A percentile compares a stretch with the other conserved stretches of the same genome.
phyloP scores from a whole-genome alignment of 2,113 vertebrate species.

The Setophaga petechia region DNA sequence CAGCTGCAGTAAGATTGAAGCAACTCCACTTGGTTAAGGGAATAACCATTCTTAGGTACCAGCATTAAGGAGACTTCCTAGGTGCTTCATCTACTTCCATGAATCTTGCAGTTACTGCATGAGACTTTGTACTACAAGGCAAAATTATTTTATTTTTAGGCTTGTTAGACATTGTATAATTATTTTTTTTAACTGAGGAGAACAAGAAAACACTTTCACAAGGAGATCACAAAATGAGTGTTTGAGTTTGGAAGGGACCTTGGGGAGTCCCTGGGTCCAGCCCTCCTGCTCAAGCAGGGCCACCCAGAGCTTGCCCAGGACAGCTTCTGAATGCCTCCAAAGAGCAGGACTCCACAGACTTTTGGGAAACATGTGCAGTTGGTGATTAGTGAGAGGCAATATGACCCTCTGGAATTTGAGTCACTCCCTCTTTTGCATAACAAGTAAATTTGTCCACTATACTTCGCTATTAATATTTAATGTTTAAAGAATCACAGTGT shows the following conservation, averaged over 20 bases:
- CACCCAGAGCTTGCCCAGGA: neutral
- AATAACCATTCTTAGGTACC: neutral
- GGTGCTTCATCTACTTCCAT: neutral
- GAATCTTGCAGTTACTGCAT: neutral
- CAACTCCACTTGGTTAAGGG: neutral
- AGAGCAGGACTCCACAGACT: fast-evolving
- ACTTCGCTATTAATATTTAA: neutral
- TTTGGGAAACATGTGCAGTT: neutral
- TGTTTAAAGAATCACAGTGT: neutral
- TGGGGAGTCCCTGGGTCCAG: neutral
- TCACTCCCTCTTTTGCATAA: neutral
- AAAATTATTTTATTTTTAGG: neutral
- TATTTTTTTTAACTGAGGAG: neutral
- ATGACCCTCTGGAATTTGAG: neutral
- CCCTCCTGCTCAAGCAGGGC: neutral
- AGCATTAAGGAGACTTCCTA: neutral
- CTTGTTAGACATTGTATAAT: neutral
- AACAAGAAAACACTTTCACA: neutral
- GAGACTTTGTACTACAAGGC: neutral
- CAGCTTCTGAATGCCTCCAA: neutral
- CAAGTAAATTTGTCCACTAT: neutral
- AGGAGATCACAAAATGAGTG: neutral
- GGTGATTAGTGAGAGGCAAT: neutral
- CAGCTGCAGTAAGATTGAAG: neutral
- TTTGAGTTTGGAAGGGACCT: neutral